These are phyloP conservation scores for Danio albolineatus DNA, from an alignment of 2,797 vertebrate species.

Conservation along the genomic window DNA sequence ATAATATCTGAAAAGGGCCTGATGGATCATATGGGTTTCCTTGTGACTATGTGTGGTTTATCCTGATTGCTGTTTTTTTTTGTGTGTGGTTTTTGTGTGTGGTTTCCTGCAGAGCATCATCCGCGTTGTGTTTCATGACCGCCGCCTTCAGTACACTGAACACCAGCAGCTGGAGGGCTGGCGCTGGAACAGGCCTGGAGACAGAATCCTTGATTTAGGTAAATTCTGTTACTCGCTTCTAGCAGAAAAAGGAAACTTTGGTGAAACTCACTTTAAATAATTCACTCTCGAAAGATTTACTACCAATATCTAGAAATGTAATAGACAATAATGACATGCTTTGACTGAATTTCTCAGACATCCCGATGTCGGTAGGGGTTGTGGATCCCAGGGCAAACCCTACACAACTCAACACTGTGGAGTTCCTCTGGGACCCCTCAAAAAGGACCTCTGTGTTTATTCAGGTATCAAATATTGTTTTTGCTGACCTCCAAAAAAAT, in stretches of 20 bases:
- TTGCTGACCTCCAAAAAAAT: not conserved
- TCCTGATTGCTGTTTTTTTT: not conserved
- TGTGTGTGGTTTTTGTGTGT: not conserved
- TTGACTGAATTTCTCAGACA: slow-evolving; percentile 80
- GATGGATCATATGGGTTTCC: not conserved
- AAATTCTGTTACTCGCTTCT: slow-evolving; percentile 58
- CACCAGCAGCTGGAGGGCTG: slow-evolving; percentile 97
- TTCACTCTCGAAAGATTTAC: not conserved
- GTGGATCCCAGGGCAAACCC: slow-evolving; percentile 95
- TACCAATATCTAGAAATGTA: not conserved
- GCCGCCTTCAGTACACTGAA: slow-evolving; percentile 93
- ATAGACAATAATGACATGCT: slow-evolving; percentile 27
- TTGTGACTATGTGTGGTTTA: not conserved
- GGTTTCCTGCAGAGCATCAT: slow-evolving; percentile 89
- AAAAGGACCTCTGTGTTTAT: slow-evolving; percentile 97
- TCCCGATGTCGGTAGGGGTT: slow-evolving; percentile 97
- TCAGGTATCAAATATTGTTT: slow-evolving; percentile 80
- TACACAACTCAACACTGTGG: slow-evolving; percentile 96
- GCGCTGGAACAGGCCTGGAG: slow-evolving; percentile 95
- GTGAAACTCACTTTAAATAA: not conserved
- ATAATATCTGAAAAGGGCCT: not conserved
- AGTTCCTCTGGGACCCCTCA: slow-evolving; percentile 96
- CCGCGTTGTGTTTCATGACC: slow-evolving; percentile 94
- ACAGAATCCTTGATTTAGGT: slow-evolving; percentile 95
- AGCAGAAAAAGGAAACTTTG: not conserved